These are phyloP conservation scores for Pelobates cultripes DNA, from an alignment of 2,797 vertebrate genomes.

Conservation along the genomic window DNA sequence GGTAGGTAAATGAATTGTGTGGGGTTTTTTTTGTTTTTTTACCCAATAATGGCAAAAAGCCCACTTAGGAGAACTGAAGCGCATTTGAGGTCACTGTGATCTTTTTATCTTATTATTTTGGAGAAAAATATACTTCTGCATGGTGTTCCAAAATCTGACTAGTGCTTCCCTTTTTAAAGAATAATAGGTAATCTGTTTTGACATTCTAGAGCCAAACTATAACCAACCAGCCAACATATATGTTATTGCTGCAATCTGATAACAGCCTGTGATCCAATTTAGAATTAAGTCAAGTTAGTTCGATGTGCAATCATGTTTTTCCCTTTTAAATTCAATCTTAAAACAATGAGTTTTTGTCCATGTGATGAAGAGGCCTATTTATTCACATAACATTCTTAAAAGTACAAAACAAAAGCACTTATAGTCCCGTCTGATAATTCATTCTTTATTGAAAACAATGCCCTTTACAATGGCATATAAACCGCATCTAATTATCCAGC, in stretches of 20 bases:
- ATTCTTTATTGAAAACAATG: constrained; percentile 25
- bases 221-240: neutral
- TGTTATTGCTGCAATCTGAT: neutral
- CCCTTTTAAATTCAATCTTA: neutral
- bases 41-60: constrained; percentile 24
- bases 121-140: neutral
- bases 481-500: constrained; percentile 7
- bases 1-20: constrained; percentile 37
- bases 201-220: neutral
- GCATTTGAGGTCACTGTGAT: neutral
- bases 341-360: constrained; percentile 2
- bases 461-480: neutral
- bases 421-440: neutral
- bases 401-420: constrained; percentile 1
- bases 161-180: neutral
- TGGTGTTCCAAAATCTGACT: constrained; percentile 3
- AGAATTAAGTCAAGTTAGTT: neutral
- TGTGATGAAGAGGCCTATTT: constrained; percentile 1
- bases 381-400: neutral
- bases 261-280: neutral
- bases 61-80: constrained; percentile 28
- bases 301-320: neutral
- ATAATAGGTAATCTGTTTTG: neutral
- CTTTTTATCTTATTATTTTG: too few relatives aligned
- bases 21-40: neutral